phyloP scores from a whole-genome alignment of 2,797 vertebrate genomes.

The Bradypodion pumilum region DNA sequence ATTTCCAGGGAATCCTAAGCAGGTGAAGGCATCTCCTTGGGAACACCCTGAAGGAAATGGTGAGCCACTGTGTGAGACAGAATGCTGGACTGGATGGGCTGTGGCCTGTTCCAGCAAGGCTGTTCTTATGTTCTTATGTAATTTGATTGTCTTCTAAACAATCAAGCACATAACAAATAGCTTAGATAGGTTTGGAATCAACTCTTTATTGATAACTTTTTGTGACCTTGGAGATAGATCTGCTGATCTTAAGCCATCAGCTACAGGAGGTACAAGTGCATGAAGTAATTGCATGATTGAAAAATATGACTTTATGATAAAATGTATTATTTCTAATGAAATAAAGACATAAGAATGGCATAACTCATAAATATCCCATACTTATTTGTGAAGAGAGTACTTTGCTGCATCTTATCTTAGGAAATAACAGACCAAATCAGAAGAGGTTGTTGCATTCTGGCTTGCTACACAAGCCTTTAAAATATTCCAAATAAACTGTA shows the following conservation, averaged over 20 bases:
- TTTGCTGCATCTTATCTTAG: background rate
- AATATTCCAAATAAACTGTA: background rate
- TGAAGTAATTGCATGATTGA: background rate
- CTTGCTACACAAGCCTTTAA: background rate
- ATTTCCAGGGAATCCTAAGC: too few relatives aligned
- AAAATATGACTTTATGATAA: background rate
- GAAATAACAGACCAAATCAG: background rate
- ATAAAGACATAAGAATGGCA: background rate
- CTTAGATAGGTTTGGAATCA: background rate
- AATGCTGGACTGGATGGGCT: too few relatives aligned
- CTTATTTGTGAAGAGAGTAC: background rate
- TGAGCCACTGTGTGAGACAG: too few relatives aligned
- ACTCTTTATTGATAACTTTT: background rate
- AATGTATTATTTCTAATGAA: background rate
- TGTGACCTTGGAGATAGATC: background rate
- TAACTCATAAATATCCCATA: background rate
- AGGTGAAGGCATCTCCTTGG: too few relatives aligned
- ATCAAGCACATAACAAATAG: too few relatives aligned
- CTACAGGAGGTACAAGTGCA: background rate
- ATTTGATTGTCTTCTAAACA: background rate
- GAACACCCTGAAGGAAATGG: too few relatives aligned
- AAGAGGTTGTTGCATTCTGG: background rate
- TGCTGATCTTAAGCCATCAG: background rate
- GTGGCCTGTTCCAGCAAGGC: too few relatives aligned
- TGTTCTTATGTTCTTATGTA: too few relatives aligned